phyloP scores from a whole-genome alignment of 2,888 invertebrate genomes.

The Phlogophora meticulosa region DNA sequence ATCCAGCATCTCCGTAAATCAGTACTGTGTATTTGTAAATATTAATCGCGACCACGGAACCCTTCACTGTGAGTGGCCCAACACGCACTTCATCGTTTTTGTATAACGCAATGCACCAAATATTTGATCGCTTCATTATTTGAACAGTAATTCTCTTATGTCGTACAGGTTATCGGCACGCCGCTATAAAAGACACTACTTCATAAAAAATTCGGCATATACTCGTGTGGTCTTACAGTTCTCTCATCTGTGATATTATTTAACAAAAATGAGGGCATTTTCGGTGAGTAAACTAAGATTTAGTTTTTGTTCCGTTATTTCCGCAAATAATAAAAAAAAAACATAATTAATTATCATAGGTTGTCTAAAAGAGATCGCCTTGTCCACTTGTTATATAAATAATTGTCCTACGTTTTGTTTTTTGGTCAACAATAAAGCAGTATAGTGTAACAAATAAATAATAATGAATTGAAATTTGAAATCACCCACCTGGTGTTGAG shows the following conservation, averaged over 20 bases:
- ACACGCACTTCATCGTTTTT: constrained; percentile 7
- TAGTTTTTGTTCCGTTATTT: background rate
- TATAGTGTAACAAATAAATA: too few relatives aligned
- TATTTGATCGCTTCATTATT: constrained; percentile 64
- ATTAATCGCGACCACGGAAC: too few relatives aligned
- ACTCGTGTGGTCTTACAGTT: constrained; percentile 32
- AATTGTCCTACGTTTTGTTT: too few relatives aligned
- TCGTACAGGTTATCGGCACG: constrained; percentile 60
- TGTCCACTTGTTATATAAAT: too few relatives aligned
- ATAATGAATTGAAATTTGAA: too few relatives aligned
- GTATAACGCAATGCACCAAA: constrained; percentile 21
- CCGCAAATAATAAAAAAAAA: background rate
- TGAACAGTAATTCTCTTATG: constrained; percentile 57
- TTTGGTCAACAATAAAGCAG: too few relatives aligned
- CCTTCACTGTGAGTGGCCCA: too few relatives aligned
- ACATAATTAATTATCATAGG: background rate
- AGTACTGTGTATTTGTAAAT: too few relatives aligned
- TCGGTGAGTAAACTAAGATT: constrained; percentile 68
- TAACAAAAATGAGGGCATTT: constrained; percentile 72
- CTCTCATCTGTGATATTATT: constrained; percentile 52
- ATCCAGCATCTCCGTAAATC: too few relatives aligned
- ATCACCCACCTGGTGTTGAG: too few relatives aligned
- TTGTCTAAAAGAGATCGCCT: too few relatives aligned
- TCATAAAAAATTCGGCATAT: constrained; percentile 54
- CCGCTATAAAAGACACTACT: constrained; percentile 66